Base-by-base conservation (phyloP, 2,888 invertebrate species). In the Carcina quercana region DNA sequence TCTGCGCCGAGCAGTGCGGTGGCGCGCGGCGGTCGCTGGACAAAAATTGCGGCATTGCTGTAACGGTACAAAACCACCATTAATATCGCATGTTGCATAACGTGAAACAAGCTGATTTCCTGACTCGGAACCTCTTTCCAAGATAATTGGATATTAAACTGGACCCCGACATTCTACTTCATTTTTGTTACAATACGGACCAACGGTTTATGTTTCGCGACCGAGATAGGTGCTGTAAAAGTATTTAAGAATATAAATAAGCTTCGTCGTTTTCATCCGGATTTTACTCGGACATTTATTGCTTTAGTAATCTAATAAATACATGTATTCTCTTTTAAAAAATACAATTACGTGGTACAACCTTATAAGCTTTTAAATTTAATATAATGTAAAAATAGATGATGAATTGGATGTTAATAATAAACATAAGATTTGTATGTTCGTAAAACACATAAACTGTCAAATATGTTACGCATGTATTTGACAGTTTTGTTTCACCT, bases 1-100 rank as follows among this genome's bases (percentile, higher is more conserved):
- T 53, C 48, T 48, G 48, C 49, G 52, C 47, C n/a, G n/a, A n/a
- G n/a, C n/a, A n/a, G 53, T 61, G 61, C 42, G 34, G 39, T 43
- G 35, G 39, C 26, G 20, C 10, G n/a, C n/a, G n/a, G 19, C 15
- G 59, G 59, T 59, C 51, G 59, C 50, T 49, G 50, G 56, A 57
- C 59, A 60, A 68, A 63, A 69, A 67, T 54, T 63, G 59, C 66
- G 58, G 59, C 53, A 54, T 59, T 56, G 56, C 43, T 33, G 35
- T 74, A 75, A 75, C 78, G 71, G 76, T 66, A 71, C 59, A 50
- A 67, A 67, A 67, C 56, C 52, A 60, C 67, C 58, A 67, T 61
- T 64, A 70, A 63, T 63, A 58, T 49, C 50, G 53, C 58, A 58
- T 51, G 59, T 63, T 70, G 60, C 61, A 58, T 67, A 67, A 67